phyloP scores from a whole-genome alignment of 2,888 invertebrate genomes.

The Drosophila vallismaia region DNA sequence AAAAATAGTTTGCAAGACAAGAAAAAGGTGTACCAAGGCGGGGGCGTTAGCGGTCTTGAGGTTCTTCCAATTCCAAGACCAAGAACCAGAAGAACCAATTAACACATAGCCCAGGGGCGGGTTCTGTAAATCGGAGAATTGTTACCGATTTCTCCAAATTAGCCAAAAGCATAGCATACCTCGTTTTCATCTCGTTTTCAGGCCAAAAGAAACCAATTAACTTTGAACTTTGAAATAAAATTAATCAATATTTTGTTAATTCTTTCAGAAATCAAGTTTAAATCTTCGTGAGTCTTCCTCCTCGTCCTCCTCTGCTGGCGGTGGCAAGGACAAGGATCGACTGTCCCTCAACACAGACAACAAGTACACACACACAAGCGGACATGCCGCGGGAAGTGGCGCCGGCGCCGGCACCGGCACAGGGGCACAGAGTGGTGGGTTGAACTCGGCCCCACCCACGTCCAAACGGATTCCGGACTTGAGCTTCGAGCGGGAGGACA shows the following conservation, averaged over 20 bases:
- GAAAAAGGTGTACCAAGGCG: too few relatives aligned
- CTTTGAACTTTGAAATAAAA: not conserved
- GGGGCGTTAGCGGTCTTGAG: too few relatives aligned
- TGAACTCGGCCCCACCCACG: conserved; percentile 69
- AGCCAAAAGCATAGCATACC: not conserved
- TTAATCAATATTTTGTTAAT: not conserved
- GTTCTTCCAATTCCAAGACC: too few relatives aligned
- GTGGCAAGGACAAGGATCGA: conserved; percentile 74
- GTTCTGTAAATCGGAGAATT: conserved; percentile 22
- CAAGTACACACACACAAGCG: conserved; percentile 75
- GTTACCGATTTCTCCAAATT: conserved; percentile 24
- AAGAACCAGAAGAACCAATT: conserved; percentile 18
- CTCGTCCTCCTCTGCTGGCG: conserved; percentile 34
- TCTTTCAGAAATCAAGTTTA: conserved; percentile 79
- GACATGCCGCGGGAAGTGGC: conserved; percentile 6
- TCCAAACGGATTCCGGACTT: conserved; percentile 66
- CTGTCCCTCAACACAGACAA: conserved; percentile 81
- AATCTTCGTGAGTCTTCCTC: conserved; percentile 78
- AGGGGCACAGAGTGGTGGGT: conserved; percentile 47
- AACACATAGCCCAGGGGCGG: conserved; percentile 10
- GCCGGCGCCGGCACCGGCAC: conserved; percentile 39
- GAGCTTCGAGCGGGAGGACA: conserved; percentile 77
- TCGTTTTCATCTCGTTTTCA: not conserved
- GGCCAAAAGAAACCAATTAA: conserved; percentile 6
- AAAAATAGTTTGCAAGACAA: conserved; percentile 28